Base-by-base conservation (phyloP, 2,113 vertebrate species). In the Pterocles orientalis region DNA sequence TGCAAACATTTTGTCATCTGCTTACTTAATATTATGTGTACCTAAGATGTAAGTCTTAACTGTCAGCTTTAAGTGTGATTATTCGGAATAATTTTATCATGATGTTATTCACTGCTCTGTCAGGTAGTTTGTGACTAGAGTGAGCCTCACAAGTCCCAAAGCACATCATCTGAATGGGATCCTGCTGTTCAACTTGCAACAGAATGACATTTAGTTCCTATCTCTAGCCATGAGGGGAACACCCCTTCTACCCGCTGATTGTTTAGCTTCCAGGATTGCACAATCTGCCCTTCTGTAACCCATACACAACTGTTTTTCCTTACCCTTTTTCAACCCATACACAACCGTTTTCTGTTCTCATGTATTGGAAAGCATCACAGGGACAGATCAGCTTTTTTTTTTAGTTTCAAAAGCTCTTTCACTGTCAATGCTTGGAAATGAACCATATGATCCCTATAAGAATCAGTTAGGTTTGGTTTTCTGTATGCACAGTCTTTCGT, bases 1-100 rank as follows among this genome's bases (percentile, higher is more conserved):
- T 28, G 34, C 43, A 87, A 95, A 64, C 19, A 58, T 88, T 97
- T 90, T 94, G 79, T 92, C 79, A 70, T 62, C 76, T 81, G 14
- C 41, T 89, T 33, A 25, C 36, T 90, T 87, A 60, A 61, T 64
- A n/a, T 41, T 82, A 39, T 15, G 18, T 57, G 36, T 88, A 70
- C 18, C 41, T 62, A 61, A 88, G 70, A 90, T 23, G 21, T 41
- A 50, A 82, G 28, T 80, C 82, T 69, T 53, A 41, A 14, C 54
- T 81, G 64, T 73, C 72, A 34, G 9, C 60, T 66, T 86, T 50
- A 73, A 11, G 53, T 43, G 73, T 43, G 47, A 61, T 88, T 77
- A 56, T 66, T 83, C 43, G 47, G 80, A 82, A 29, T 54, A 90
- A 54, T 66, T 93, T 92, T 86, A 34, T 88, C 45, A 21, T 14